Evolutionary conservation across 2,888 invertebrate species (phyloP).

Genomic region (Ferrisia virgata): DNA sequence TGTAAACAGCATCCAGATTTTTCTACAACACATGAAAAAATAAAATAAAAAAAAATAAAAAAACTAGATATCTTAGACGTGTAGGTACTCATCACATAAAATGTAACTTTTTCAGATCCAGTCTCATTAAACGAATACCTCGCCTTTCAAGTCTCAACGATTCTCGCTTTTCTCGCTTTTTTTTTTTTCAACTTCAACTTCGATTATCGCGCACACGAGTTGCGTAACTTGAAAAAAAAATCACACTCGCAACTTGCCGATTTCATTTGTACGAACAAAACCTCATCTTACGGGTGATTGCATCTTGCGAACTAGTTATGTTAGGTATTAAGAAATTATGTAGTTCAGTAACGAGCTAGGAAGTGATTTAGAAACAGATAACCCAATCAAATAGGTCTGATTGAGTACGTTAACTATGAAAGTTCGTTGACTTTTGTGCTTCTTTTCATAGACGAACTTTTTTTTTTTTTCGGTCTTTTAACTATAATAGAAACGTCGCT

Average conservation of each 20-base stretch:
- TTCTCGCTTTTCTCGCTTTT: not conserved
- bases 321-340: constrained; percentile 33
- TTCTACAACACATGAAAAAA: not conserved
- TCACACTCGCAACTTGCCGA: not conserved
- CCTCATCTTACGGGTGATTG: constrained; percentile 33
- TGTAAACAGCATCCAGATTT: not conserved
- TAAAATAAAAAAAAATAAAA: not conserved
- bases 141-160: too few relatives aligned
- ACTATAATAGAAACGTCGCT: not conserved
- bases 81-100: not conserved
- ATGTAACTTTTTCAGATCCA: not conserved
- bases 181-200: not conserved
- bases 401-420: not conserved
- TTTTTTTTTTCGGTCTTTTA: not conserved
- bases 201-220: not conserved
- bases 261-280: constrained; percentile 23
- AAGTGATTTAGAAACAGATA: constrained; percentile 31
- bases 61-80: not conserved
- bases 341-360: constrained; percentile 31
- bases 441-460: not conserved
- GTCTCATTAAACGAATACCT: not conserved
- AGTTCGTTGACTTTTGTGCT: not conserved
- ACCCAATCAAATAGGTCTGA: constrained; percentile 14
- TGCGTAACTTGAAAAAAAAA: constrained; percentile 14
- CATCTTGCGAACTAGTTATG: constrained; percentile 31